Base-by-base conservation (phyloP, 2,888 invertebrate species). In the Ennomos fuscantarius region DNA sequence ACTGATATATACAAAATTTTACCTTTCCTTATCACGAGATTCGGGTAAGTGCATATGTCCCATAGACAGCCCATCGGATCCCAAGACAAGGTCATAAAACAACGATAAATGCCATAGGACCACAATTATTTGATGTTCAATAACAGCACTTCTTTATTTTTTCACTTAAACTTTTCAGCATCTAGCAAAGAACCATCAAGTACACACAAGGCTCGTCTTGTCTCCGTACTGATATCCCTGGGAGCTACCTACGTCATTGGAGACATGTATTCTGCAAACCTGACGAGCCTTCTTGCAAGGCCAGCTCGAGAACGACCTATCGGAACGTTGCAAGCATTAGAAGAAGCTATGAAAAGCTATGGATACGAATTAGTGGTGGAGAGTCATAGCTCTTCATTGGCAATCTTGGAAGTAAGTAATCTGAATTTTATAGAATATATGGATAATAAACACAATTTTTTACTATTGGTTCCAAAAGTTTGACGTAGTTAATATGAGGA, bases 201-300 rank as follows among this genome's bases (percentile, higher is more conserved):
- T 49, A 95, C 94, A 1, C 93, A 94, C 74, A 95, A 95, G 69
- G 94, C 95, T 0, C 93, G 96, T 45, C 93, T 95, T 42, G 93
- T 96, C n/a, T 93, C 94, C 10, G 94, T 95, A 32, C 83, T 96
- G 2, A 93, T 96, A 44, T 95, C 95, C 48, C 90, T 96, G n/a
- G 94, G 95, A 32, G 95, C 95, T 1, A 96, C 96, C 0, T 96
- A 96, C 77, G 95, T 96, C 5, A 94, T 96, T 46, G 95, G 95
- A 0, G 96, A 96, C 78, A 95, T 96, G 92, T 96, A 96, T 78
- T 96, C 96, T 0, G 96, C 96, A 0, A 96, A 96, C 80, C 81
- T 96, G 61, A 96, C 96, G 9, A 96, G 96, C 2, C 87, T 96
- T 24, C 90, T 96, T 55, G 96, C 96, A 0, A 91, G 94, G 47